Evolutionary conservation across 2,797 vertebrate species (phyloP), one percentile per base, ranked within the genome.

Genomic region (Merluccius polli): DNA sequence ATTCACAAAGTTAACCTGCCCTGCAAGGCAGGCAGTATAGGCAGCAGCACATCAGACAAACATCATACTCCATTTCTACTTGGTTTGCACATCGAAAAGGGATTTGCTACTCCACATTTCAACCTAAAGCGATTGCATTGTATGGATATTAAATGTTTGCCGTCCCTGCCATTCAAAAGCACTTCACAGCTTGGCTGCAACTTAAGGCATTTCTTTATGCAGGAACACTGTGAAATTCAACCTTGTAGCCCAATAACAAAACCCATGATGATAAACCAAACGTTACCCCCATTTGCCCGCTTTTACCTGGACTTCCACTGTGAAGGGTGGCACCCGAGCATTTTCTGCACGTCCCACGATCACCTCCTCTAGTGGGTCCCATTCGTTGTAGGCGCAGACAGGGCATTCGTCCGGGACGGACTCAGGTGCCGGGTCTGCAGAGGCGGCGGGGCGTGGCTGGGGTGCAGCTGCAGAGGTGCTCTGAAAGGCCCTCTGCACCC

Each of bases 341-440:
- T 98, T 98, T 86, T 99, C 98, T 3, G 97, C 96, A 82, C 97
- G 95, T 68, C 98, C 98, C 84, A 99, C 98, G 35, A 99, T 99
- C 89, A 99, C 97, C 87, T 99, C 98, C 91, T 99, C 97, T 12
- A 99, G 93, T 0, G 94, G 92, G 91, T 99, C 98, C 98, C 98
- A 99, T 92, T 99, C 98, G 41, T 99, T 99, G 93, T 97, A 95
- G 1, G 97, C 96, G 84, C 95, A 93, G 83, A 99, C 98, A 3
- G 93, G 97, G 81, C 95, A 97, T 63, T 96, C 95, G 81, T 96
- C 93, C 32, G 85, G 89, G 36, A 82, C 77, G 4, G 91, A 86
- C 33, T 95, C 94, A 8, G 93, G 86, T 80, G 93, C 83, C 35
- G 85, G 77, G 73, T 97, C 94, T 0, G 93, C 95, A 77, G 92